phyloP scores from a whole-genome alignment of 2,888 invertebrate species.

The Apeira syringaria region DNA sequence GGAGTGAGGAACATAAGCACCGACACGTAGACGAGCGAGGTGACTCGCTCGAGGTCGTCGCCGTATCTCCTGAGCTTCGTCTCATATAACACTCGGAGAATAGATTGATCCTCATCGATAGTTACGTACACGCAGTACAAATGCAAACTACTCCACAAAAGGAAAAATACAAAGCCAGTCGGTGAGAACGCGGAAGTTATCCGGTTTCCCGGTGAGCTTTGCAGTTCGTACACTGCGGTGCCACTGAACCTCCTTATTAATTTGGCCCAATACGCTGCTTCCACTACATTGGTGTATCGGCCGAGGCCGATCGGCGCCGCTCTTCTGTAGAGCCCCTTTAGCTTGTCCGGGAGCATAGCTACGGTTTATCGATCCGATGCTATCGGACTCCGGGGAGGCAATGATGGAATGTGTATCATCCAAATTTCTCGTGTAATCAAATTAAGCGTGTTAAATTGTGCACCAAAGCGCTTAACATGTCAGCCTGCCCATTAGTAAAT shows the following conservation, averaged over 20 bases:
- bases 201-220: slow-evolving; percentile 22
- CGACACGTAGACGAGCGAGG: slow-evolving; percentile 42
- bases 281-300: slow-evolving; percentile 45
- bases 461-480: slow-evolving; percentile 4
- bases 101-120: slow-evolving; percentile 49
- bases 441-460: slow-evolving; percentile 6
- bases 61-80: slow-evolving; percentile 62
- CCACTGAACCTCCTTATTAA: slow-evolving; percentile 47
- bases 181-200: slow-evolving; percentile 37
- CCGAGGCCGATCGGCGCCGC: slow-evolving; percentile 27
- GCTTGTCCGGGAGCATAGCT: slow-evolving; percentile 12
- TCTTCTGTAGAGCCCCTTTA: slow-evolving; percentile 24
- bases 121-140: slow-evolving; percentile 49
- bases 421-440: slow-evolving; percentile 5
- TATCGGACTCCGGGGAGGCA: neutral
- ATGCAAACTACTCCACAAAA: slow-evolving; percentile 43
- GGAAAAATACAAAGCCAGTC: slow-evolving; percentile 41
- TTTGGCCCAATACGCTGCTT: slow-evolving; percentile 39
- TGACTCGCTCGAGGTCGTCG: slow-evolving; percentile 52
- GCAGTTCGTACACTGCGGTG: slow-evolving; percentile 37
- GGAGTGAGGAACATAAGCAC: slow-evolving; percentile 54
- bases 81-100: slow-evolving; percentile 53
- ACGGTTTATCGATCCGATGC: neutral
- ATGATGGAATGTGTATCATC: slow-evolving; percentile 5
- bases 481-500: slow-evolving; percentile 41